phyloP scores from a whole-genome alignment of 2,797 vertebrate genomes.

The Peromyscus nudipes region DNA sequence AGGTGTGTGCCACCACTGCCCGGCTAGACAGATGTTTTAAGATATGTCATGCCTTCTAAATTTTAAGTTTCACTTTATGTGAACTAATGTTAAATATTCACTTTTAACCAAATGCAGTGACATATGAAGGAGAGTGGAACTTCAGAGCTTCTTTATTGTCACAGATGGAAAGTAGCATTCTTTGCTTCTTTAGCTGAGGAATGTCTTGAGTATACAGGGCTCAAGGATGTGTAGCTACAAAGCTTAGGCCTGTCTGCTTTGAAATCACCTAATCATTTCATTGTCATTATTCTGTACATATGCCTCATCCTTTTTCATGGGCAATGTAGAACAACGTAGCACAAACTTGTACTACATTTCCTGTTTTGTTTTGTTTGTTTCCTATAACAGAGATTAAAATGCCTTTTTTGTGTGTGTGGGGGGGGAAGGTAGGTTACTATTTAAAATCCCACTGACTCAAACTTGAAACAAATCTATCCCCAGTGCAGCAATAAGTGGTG shows the following conservation, averaged over 20 bases:
- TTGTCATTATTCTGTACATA: not conserved
- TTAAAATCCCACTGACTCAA: not conserved
- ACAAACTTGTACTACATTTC: not conserved
- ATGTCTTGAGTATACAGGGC: not conserved
- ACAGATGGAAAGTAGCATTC: not conserved
- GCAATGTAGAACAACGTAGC: not conserved
- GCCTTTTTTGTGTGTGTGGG: not conserved
- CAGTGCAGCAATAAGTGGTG: not conserved
- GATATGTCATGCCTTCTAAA: not conserved
- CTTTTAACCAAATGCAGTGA: not conserved
- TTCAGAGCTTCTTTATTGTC: not conserved
- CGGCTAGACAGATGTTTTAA: not conserved
- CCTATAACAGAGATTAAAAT: not conserved
- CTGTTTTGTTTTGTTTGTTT: not conserved
- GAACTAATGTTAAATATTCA: not conserved
- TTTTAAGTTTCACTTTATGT: constrained; percentile 13
- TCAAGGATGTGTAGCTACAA: not conserved
- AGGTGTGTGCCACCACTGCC: no score
- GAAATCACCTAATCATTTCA: not conserved
- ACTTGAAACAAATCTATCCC: not conserved
- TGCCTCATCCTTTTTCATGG: not conserved
- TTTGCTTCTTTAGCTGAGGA: not conserved
- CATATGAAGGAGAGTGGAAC: not conserved
- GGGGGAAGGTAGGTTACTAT: not conserved
- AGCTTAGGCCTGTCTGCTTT: not conserved